phyloP scores from a whole-genome alignment of 1,140 invertebrate species.

The Amyelois transitella region DNA sequence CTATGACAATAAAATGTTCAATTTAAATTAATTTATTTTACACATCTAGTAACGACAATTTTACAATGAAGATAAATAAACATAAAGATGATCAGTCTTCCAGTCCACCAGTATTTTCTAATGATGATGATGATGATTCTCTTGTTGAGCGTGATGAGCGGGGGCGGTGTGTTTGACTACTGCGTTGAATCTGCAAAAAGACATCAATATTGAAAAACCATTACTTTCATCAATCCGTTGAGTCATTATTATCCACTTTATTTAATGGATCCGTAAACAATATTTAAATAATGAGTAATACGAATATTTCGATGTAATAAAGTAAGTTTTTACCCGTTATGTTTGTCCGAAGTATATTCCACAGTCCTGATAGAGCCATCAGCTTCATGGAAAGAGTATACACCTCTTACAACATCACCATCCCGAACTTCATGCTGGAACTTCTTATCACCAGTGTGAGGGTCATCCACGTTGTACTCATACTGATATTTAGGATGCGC shows the following conservation, averaged over 20 bases:
- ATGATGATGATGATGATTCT: constrained; percentile 56
- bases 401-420: constrained; percentile 76
- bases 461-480: constrained; percentile 77
- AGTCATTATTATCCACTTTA: too few species aligned
- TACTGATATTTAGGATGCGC: constrained; percentile 78
- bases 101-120: constrained; percentile 27
- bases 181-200: constrained; percentile 57
- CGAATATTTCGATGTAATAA: neutral
- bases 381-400: constrained; percentile 75
- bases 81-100: constrained; percentile 10
- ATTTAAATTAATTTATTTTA: constrained; percentile 16
- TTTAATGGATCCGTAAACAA: neutral
- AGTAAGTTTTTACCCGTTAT: constrained; percentile 45
- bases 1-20: neutral
- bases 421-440: constrained; percentile 77
- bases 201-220: constrained; percentile 1
- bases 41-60: constrained; percentile 33
- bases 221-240: too few species aligned
- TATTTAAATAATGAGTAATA: neutral
- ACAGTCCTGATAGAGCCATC: constrained; percentile 76
- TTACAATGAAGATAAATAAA: constrained; percentile 6
- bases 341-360: constrained; percentile 75
- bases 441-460: constrained; percentile 77
- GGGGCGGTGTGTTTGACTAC: constrained; percentile 60
- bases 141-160: constrained; percentile 42